Conservation (phyloP, 2,888 invertebrate species). For the Spilarctia lutea region DNA sequence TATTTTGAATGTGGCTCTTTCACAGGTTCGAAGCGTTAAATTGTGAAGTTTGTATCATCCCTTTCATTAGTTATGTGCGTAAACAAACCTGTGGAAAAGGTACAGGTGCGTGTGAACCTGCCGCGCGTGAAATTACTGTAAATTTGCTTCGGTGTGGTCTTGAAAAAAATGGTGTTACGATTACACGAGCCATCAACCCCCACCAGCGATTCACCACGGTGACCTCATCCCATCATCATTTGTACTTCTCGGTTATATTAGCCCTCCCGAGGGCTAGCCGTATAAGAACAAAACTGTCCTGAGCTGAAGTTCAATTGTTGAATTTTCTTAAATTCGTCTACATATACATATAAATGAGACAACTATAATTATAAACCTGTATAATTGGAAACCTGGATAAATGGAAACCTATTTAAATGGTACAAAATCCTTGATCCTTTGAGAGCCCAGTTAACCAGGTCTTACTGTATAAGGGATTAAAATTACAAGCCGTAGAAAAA, state of each 20-base stretch:
- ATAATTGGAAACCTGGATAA: too few relatives aligned
- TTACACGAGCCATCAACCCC: slow-evolving; percentile 83
- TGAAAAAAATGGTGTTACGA: slow-evolving; percentile 74
- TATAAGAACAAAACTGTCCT: neutral
- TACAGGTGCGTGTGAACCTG: slow-evolving; percentile 81
- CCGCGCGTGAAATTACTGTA: slow-evolving; percentile 83
- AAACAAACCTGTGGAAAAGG: slow-evolving; percentile 67
- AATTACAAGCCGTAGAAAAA: too few relatives aligned
- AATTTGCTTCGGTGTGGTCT: slow-evolving; percentile 85
- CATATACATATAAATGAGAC: too few relatives aligned
- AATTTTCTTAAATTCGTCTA: neutral
- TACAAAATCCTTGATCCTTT: too few relatives aligned
- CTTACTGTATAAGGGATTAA: too few relatives aligned
- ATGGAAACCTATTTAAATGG: too few relatives aligned
- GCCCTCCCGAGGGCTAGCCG: slow-evolving; percentile 56
- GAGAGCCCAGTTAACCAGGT: too few relatives aligned
- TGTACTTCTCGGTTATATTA: slow-evolving; percentile 64
- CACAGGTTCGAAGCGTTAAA: slow-evolving; percentile 49
- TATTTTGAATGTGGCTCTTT: slow-evolving; percentile 44
- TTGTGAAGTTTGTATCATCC: slow-evolving; percentile 57
- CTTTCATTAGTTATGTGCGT: slow-evolving; percentile 61
- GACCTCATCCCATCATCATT: slow-evolving; percentile 75
- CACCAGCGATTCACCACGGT: slow-evolving; percentile 77
- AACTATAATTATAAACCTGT: too few relatives aligned
- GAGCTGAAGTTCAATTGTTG: neutral